Conservation (phyloP, 2,113 vertebrate species). For the Trachemys scripta region DNA sequence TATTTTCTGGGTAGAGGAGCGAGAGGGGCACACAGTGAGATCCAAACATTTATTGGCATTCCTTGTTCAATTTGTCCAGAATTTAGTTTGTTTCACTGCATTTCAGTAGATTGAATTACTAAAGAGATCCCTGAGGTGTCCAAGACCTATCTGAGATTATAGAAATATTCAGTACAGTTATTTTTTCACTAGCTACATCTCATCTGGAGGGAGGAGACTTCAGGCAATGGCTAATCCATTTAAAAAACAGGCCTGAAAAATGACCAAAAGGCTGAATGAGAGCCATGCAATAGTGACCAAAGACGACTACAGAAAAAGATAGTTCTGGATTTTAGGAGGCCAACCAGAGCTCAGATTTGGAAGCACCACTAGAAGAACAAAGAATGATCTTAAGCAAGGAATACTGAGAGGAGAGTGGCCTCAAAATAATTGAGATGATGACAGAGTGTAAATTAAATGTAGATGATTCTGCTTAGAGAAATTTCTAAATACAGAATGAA, state of each 20-base stretch:
- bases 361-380: rapidly evolving
- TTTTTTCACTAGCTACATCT: neutral
- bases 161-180: neutral
- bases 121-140: neutral
- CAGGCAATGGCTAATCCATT: neutral
- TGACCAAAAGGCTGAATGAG: neutral
- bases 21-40: neutral
- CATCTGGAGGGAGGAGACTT: neutral
- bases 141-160: neutral
- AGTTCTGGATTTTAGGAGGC: rapidly evolving
- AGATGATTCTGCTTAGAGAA: neutral
- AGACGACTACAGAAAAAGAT: neutral
- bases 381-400: neutral
- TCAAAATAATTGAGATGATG: neutral
- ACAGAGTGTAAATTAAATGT: neutral
- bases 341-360: neutral
- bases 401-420: rapidly evolving
- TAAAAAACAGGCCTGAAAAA: neutral
- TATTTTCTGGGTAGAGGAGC: neutral
- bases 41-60: neutral
- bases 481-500: neutral
- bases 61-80: neutral
- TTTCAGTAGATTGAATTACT: too few relatives aligned
- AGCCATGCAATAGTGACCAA: neutral
- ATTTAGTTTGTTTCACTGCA: neutral